Evolutionary conservation across 2,797 vertebrate species (phyloP).

Genomic region (Leptatherina wallacei): DNA sequence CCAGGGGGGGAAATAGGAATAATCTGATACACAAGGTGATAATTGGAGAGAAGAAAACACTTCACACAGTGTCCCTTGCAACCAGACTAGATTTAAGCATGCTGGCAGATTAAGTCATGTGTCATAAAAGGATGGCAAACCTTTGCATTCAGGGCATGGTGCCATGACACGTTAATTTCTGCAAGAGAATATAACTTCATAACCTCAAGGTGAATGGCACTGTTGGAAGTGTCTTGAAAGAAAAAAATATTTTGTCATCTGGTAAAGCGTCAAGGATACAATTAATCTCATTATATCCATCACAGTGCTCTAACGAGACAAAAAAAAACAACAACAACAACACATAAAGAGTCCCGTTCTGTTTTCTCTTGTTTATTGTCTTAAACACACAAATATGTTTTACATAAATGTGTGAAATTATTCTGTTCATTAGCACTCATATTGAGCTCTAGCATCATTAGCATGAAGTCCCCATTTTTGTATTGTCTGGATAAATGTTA

Average conservation of each 20-base stretch:
- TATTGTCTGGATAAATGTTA: neutral
- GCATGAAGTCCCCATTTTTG: neutral
- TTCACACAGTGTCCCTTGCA: neutral
- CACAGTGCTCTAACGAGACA: slow-evolving; percentile 28
- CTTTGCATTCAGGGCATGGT: neutral
- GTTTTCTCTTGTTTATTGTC: slow-evolving; percentile 14
- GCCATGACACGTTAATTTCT: neutral
- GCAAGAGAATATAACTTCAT: neutral
- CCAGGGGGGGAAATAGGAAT: neutral
- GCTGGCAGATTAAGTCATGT: neutral
- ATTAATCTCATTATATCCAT: neutral
- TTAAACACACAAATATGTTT: slow-evolving; percentile 16
- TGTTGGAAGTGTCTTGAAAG: neutral
- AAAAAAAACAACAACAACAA: neutral
- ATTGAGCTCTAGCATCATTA: neutral
- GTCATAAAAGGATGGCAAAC: neutral
- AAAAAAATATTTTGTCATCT: slow-evolving; percentile 16
- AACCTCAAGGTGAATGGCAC: slow-evolving; percentile 4
- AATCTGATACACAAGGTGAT: neutral
- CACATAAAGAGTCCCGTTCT: slow-evolving; percentile 6
- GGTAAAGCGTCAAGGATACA: slow-evolving; percentile 6
- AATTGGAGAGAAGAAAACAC: neutral
- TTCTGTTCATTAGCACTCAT: slow-evolving; percentile 1
- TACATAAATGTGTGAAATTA: neutral
- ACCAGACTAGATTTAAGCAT: neutral